Conservation (phyloP, 2,113 vertebrate genomes). For the Phaethornis superciliosus region DNA sequence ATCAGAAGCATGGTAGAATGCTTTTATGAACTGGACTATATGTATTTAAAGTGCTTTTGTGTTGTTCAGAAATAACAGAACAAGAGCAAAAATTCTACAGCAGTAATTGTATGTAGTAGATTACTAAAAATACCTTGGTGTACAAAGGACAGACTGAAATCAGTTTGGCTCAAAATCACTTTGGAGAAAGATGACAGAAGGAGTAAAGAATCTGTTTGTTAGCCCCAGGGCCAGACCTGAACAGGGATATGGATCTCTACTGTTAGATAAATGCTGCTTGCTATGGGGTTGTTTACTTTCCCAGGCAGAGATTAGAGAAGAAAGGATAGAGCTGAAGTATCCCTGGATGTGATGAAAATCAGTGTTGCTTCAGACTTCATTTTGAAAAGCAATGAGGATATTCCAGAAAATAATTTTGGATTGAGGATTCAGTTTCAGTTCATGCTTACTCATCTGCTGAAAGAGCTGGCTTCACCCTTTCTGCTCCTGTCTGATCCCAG, state of each 20-base stretch:
- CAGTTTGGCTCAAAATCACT: slow-evolving; percentile 12
- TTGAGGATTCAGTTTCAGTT: background rate
- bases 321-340: background rate
- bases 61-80: background rate
- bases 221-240: background rate
- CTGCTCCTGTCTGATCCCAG: background rate
- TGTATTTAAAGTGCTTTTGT: background rate
- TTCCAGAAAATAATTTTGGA: slow-evolving; percentile 7
- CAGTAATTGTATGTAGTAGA: background rate
- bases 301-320: slow-evolving; percentile 37
- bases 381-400: slow-evolving; percentile 18
- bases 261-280: slow-evolving; percentile 46
- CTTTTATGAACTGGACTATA: background rate
- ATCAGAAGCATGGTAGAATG: background rate
- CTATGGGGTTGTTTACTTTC: slow-evolving; percentile 44
- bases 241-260: slow-evolving; percentile 15
- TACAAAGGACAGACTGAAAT: background rate
- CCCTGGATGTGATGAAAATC: slow-evolving; percentile 14
- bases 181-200: slow-evolving; percentile 37
- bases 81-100: background rate
- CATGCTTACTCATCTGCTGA: slow-evolving; percentile 7
- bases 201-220: slow-evolving; percentile 10
- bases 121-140: background rate
- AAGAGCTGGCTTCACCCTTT: background rate
- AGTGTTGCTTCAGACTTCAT: background rate